Evolutionary conservation across 2,888 invertebrate genomes (phyloP).

Genomic region (Dynastes grantii): DNA sequence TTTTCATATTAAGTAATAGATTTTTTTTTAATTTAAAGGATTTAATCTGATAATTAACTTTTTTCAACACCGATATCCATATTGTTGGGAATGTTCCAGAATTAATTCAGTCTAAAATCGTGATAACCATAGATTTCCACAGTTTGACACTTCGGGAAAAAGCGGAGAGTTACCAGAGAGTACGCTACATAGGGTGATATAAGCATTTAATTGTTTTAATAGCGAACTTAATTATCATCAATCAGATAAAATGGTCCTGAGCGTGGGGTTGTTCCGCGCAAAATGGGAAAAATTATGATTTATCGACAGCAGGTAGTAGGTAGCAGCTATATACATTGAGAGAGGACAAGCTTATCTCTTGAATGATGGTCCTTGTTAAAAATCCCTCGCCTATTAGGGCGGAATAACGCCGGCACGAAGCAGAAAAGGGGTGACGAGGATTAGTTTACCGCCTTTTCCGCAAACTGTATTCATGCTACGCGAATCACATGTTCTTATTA

Average conservation of each 20-base stretch:
- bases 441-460: conserved; percentile 25
- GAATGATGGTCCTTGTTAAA: conserved; percentile 68
- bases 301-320: conserved; percentile 65
- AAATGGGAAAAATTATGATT: conserved; percentile 63
- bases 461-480: conserved; percentile 38
- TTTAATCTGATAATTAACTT: too few relatives aligned
- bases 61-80: too few relatives aligned
- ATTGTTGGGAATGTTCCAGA: background rate
- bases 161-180: conserved; percentile 8
- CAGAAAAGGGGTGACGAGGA: conserved; percentile 26
- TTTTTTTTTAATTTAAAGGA: too few relatives aligned
- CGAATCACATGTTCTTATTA: conserved; percentile 52
- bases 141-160: conserved; percentile 18
- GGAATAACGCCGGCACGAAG: conserved; percentile 48
- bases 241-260: conserved; percentile 35
- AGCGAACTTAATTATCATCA: conserved; percentile 39
- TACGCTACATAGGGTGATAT: conserved; percentile 5
- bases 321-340: conserved; percentile 53
- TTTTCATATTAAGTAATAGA: too few relatives aligned
- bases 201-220: conserved; percentile 45
- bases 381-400: conserved; percentile 66
- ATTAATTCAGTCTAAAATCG: conserved; percentile 18
- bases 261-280: conserved; percentile 43
- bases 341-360: conserved; percentile 67
- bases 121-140: conserved; percentile 21